Conservation (phyloP, 2,797 vertebrate genomes). For the Trichosurus vulpecula region DNA sequence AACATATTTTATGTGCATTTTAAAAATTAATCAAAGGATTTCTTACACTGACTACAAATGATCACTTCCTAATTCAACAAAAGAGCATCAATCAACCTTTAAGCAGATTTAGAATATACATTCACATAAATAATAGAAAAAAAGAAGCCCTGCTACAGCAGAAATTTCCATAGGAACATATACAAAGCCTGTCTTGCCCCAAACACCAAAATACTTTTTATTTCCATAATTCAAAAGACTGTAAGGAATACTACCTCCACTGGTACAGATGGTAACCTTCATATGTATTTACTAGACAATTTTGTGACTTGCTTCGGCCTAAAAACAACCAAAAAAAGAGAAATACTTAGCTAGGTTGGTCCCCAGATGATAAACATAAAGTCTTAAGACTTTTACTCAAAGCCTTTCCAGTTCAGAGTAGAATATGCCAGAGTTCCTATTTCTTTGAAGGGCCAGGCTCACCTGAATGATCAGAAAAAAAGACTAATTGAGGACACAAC, state of each 20-base stretch:
- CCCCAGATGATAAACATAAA: background rate
- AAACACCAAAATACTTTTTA: slow-evolving; percentile 66
- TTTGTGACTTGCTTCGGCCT: background rate
- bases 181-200: slow-evolving; percentile 53
- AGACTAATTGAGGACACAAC: background rate
- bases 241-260: background rate
- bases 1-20: slow-evolving; percentile 66
- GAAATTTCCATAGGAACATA: slow-evolving; percentile 47
- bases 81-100: slow-evolving; percentile 57
- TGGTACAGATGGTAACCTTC: background rate
- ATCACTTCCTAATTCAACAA: slow-evolving; percentile 59
- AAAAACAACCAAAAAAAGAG: background rate
- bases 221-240: slow-evolving; percentile 6
- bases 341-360: background rate
- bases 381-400: background rate
- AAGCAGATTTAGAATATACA: slow-evolving; percentile 45
- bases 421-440: background rate
- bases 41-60: slow-evolving; percentile 1
- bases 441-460: background rate
- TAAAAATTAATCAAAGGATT: slow-evolving; percentile 25
- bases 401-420: background rate
- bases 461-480: background rate
- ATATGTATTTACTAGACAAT: background rate
- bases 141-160: slow-evolving; percentile 34
- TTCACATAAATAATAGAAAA: slow-evolving; percentile 32